A percentile compares a stretch with the other conserved stretches of the same genome.
phyloP scores from a whole-genome alignment of 2,888 invertebrate genomes.

The Sphaerophoria rueppellii region DNA sequence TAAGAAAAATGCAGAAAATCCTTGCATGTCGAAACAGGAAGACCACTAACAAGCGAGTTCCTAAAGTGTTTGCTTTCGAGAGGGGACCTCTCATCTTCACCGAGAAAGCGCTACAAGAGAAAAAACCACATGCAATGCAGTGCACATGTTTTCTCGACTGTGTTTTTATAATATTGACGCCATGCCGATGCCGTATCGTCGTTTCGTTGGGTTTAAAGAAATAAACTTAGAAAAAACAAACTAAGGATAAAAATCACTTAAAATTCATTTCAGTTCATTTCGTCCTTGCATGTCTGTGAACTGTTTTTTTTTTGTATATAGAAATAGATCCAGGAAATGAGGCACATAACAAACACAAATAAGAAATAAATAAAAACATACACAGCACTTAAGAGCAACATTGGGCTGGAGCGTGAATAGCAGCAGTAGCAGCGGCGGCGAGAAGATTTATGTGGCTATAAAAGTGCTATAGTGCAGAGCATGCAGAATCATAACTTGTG shows the following conservation, averaged over 20 bases:
- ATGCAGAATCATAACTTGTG: conserved; percentile 3
- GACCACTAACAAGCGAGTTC: conserved; percentile 38
- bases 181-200: no score
- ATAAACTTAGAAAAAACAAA: conserved; percentile 46
- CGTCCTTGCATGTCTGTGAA: conserved; percentile 39
- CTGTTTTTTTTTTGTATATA: not conserved
- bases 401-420: conserved; percentile 14
- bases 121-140: conserved; percentile 28
- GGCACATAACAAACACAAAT: not conserved
- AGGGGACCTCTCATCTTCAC: not conserved
- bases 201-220: not conserved
- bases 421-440: not conserved
- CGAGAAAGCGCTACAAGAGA: not conserved
- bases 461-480: not conserved
- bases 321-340: conserved; percentile 26
- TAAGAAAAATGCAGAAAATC: conserved; percentile 3
- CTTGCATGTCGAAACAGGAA: conserved; percentile 30
- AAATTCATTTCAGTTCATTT: conserved; percentile 72
- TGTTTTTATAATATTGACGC: not conserved
- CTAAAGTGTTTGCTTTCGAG: conserved; percentile 35
- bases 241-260: conserved; percentile 73
- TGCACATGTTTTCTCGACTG: conserved; percentile 29
- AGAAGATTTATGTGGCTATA: conserved; percentile 46
- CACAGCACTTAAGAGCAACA: conserved; percentile 24
- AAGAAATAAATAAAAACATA: conserved; percentile 1